Base-by-base conservation (phyloP, 2,797 vertebrate species). In the Harpagifer antarcticus region DNA sequence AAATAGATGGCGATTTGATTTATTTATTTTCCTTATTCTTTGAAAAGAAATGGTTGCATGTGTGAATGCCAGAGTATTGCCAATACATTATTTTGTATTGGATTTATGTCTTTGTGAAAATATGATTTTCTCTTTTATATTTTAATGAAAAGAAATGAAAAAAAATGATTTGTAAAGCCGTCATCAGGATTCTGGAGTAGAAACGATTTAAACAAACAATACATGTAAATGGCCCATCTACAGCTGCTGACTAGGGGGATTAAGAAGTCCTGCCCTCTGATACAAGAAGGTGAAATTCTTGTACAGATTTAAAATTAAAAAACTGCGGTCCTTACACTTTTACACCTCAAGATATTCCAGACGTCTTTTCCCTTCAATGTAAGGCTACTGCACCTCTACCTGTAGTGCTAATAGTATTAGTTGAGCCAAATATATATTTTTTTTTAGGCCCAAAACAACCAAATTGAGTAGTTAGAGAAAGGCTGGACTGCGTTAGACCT, bases 241-340 rank as follows among this genome's bases (percentile, higher is more conserved):
- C 33, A 27, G 37, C 60, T 67, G 68, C 40, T 14, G 9, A 7
- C n/a, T 61, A 19, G 10, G 0, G 11, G 27, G 16, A 75, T 47
- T 68, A 16, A 53, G 3, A 60, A 55, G 43, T 57, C 40, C 64
- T 49, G 5, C 52, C 58, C 13, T 71, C 27, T 33, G 69, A 40
- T n/a, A 62, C 7, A 0, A 53, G 17, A 67, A 64, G 45, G 44
- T 65, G 6, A 59, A 61, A 82, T 6, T 33, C 49, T 68, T 54
- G 63, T 2, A 58, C 20, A 66, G 12, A 61, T 73, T 62, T 60
- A 54, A 58, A 62, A 78, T 23, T 42, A 3, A 53, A 44, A 16
- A 17, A 68, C 6, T 5, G 11, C 1, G 0, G 2, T 42, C 45
- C 12, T 14, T 33, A 20, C 9, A 31, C 3, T 65, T 42, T 44